Percentiles rank a stretch among this genome's conserved stretches.
These are phyloP conservation scores for Nebria salina DNA, from an alignment of 2,888 invertebrate genomes.

Conservation along the genomic window DNA sequence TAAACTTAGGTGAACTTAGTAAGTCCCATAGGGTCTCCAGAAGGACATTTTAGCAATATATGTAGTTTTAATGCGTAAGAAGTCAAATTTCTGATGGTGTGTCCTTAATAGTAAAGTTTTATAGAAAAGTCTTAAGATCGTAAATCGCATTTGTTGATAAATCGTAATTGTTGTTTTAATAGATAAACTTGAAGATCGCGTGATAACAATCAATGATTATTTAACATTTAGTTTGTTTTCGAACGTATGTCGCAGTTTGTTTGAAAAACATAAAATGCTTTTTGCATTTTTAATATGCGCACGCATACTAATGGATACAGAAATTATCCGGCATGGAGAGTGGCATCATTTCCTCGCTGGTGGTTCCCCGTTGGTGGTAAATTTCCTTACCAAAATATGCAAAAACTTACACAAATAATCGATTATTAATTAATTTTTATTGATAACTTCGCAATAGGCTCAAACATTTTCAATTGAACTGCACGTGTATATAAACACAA, in stretches of 20 bases:
- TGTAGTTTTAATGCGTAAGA: no score
- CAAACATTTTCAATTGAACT: neutral
- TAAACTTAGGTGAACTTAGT: no score
- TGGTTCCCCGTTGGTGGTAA: slow-evolving; percentile 69
- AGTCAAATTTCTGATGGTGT: no score
- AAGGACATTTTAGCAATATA: no score
- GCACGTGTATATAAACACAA: neutral
- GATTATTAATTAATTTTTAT: neutral
- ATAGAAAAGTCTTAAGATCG: neutral
- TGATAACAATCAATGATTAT: slow-evolving; percentile 80
- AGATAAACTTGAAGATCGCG: slow-evolving; percentile 78
- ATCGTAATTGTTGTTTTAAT: slow-evolving; percentile 50
- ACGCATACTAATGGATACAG: slow-evolving; percentile 72
- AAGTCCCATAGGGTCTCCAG: no score
- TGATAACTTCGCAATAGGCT: no score
- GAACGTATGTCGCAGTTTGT: slow-evolving; percentile 89
- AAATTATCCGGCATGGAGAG: slow-evolving; percentile 70
- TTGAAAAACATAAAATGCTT: slow-evolving; percentile 88
- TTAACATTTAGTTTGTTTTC: slow-evolving; percentile 85
- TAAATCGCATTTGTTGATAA: neutral
- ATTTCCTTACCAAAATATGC: neutral
- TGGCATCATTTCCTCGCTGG: slow-evolving; percentile 83
- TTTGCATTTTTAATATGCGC: slow-evolving; percentile 82
- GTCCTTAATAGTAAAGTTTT: neutral
- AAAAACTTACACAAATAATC: no score